phyloP scores from a whole-genome alignment of 2,113 vertebrate genomes.

The Colius striatus region DNA sequence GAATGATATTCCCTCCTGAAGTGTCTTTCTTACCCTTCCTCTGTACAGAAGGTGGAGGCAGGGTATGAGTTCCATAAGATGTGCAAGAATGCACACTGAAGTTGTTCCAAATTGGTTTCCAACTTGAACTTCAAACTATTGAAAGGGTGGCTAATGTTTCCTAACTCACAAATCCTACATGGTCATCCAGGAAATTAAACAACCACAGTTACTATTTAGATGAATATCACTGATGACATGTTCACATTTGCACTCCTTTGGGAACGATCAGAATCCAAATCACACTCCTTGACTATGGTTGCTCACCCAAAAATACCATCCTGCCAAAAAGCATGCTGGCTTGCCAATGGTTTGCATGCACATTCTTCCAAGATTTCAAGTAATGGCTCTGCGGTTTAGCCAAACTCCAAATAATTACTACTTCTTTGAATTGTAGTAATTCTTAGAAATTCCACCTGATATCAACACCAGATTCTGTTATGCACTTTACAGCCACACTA shows the following conservation, averaged over 20 bases:
- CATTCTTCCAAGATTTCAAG: neutral
- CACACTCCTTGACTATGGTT: neutral
- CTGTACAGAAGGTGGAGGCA: neutral
- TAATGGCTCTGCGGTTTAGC: neutral
- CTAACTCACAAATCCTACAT: neutral
- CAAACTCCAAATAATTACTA: neutral
- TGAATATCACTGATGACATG: neutral
- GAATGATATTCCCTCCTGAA: neutral
- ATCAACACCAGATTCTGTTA: neutral
- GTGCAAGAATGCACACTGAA: neutral
- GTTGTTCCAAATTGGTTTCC: neutral
- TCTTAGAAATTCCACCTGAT: neutral
- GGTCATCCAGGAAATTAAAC: neutral
- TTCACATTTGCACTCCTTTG: neutral
- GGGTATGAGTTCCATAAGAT: neutral
- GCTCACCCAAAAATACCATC: neutral
- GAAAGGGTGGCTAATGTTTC: neutral
- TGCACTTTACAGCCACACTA: neutral
- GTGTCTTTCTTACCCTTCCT: neutral
- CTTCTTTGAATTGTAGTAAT: neutral
- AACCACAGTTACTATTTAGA: neutral
- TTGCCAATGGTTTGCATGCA: neutral
- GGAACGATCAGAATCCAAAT: neutral
- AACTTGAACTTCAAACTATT: neutral
- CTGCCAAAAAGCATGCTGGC: neutral